Evolutionary conservation across 2,888 invertebrate genomes (phyloP), one percentile per base, ranked within the genome.

Genomic region (Cephonodes hylas): DNA sequence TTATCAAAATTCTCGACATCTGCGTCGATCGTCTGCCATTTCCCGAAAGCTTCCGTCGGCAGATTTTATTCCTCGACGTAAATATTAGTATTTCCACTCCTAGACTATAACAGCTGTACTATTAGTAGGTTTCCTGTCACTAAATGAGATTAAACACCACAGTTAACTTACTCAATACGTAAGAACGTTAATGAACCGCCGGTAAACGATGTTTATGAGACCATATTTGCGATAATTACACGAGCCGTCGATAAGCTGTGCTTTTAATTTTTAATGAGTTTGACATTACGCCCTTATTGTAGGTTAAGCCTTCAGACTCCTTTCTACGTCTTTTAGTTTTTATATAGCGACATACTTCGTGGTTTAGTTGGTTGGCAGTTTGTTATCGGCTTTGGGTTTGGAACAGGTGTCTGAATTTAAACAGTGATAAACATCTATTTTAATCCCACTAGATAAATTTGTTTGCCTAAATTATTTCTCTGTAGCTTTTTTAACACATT

Each of bases 41-140:
- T n/a, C 38, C 38, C n/a, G 38, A 3, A 3, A 38, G n/a, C 45
- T 22, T 46, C 13, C 46, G n/a, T n/a, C 25, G 6, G 20, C 23
- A 23, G 2, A 46, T 31, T 8, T 53, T 3, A 31, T 31, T 31
- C 15, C 18, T 20, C 20, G 22, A 13, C 15, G 45, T 15, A 25
- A 23, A 15, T 20, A 45, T 45, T 48, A 7, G 3, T 7, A 13
- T 25, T 8, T 2, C 15, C 18, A 48, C 83, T 85, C 81, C 71
- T 69, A 63, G 65, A 62, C 80, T 84, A 81, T 72, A 78, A 79
- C 75, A 76, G 76, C 72, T 70, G 76, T 77, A 70, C 72, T 76
- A 76, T 80, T 81, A 80, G 83, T 79, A 80, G 80, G 81, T 84
- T 85, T 84, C 84, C 85, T 87, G 87, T 87, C 87, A 83, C 84